These are phyloP conservation scores for Pangasius krempfi DNA, from an alignment of 2,797 vertebrate species.

Conservation along the genomic window DNA sequence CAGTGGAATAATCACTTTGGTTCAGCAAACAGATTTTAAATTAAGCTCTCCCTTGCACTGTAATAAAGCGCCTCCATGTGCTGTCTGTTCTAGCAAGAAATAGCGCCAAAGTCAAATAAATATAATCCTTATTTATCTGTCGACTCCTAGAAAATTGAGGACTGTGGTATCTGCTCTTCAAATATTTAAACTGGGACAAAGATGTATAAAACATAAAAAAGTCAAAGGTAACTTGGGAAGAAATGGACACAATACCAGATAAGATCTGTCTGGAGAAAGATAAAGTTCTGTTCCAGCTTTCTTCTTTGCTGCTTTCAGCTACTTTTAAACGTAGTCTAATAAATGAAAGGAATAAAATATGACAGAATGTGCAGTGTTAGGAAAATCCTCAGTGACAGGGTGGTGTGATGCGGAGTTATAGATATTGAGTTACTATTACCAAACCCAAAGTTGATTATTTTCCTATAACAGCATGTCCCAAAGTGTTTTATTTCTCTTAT, in stretches of 20 bases:
- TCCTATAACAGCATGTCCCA: neutral
- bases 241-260: neutral
- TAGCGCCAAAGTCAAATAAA: constrained; percentile 71
- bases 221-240: constrained; percentile 9
- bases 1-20: constrained; percentile 74
- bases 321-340: neutral
- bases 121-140: constrained; percentile 63
- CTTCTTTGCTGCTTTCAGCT: neutral
- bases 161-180: neutral
- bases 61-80: constrained; percentile 69
- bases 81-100: constrained; percentile 66
- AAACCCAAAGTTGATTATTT: neutral
- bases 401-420: neutral
- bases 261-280: neutral
- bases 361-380: neutral
- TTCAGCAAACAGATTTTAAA: constrained; percentile 76
- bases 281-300: neutral
- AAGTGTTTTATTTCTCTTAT: neutral
- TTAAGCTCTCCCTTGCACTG: constrained; percentile 70
- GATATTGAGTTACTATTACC: neutral
- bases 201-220: neutral
- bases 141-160: constrained; percentile 17
- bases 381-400: neutral
- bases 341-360: neutral
- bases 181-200: constrained; percentile 33